Evolutionary conservation across 2,113 vertebrate species (phyloP), one percentile per base, ranked within the genome.

Genomic region (Nipponia nippon): DNA sequence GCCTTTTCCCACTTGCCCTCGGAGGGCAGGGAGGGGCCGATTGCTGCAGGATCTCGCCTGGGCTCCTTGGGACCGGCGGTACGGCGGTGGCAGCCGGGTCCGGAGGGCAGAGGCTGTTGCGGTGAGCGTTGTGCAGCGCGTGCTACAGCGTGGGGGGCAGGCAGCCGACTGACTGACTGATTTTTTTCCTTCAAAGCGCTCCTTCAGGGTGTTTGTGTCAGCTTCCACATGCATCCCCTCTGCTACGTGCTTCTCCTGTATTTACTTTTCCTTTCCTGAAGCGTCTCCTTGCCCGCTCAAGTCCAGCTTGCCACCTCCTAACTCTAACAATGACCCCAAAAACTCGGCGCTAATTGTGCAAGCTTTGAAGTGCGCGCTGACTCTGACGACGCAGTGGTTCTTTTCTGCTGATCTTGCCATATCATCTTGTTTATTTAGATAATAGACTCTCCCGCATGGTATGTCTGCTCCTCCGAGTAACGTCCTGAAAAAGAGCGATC

Each of bases 371-470:
- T 2, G 10, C 1, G 0, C 3, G 0, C 32, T 38, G 46, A 16
- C 69, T 77, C 50, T 75, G 61, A 38, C 44, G 82, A 82, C 3
- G 3, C 44, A 3, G 53, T 8, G 6, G 11, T 69, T 80, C 30
- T 93, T 83, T 90, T 73, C 61, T 92, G 88, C 78, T 88, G 66
- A 72, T 47, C 75, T 63, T 80, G 72, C 58, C 32, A 8, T 42
- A 71, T 55, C n/a, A 13, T 70, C 58, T 75, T 91, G 88, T 92
- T 96, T 94, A 71, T 93, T 90, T 72, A 85, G 82, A 75, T 50
- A 58, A 91, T 30, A 71, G 71, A 65, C 78, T 83, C 69, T 44
- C 78, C 88, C 26, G 2, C 50, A 7, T 42, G 42, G 15, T 70
- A 13, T 67, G 55, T 87, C 90, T 87, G 78, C 73, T 81, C 7